These are phyloP conservation scores for Phlogophora meticulosa DNA, from an alignment of 2,888 invertebrate species.

Conservation along the genomic window DNA sequence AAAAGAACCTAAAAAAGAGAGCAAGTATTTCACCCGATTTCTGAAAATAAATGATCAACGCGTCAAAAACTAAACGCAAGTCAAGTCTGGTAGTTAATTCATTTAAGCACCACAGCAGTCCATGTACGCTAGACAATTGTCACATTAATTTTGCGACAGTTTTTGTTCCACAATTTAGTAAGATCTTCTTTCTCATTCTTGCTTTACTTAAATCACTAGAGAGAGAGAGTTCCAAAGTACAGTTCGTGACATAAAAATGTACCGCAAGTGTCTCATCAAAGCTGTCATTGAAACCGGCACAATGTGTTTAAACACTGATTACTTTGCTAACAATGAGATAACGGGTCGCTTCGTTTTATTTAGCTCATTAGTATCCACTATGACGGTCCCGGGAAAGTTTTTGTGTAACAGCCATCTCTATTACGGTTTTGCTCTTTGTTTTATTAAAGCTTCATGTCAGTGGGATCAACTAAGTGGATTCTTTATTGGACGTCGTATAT, in stretches of 20 bases:
- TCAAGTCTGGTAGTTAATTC: too few species aligned
- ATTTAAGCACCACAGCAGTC: too few species aligned
- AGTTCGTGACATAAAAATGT: conserved; percentile 8
- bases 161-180: too few species aligned
- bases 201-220: not conserved
- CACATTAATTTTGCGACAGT: too few species aligned
- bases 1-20: too few species aligned
- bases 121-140: too few species aligned
- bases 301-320: conserved; percentile 24
- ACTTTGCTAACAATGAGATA: conserved; percentile 29
- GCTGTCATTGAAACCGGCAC: conserved; percentile 36
- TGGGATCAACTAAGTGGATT: not conserved
- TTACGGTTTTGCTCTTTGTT: conserved; percentile 15
- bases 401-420: conserved; percentile 25
- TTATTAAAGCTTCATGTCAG: not conserved
- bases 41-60: too few species aligned
- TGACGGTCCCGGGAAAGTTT: conserved; percentile 31
- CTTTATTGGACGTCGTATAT: not conserved
- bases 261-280: conserved; percentile 32
- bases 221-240: not conserved
- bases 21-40: too few species aligned
- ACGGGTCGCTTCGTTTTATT: conserved; percentile 50
- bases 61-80: too few species aligned
- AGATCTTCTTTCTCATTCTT: too few species aligned
- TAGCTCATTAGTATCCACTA: conserved; percentile 39